Evolutionary conservation across 2,888 invertebrate species (phyloP), one percentile per base, ranked within the genome.

Genomic region (Beris morrisii): DNA sequence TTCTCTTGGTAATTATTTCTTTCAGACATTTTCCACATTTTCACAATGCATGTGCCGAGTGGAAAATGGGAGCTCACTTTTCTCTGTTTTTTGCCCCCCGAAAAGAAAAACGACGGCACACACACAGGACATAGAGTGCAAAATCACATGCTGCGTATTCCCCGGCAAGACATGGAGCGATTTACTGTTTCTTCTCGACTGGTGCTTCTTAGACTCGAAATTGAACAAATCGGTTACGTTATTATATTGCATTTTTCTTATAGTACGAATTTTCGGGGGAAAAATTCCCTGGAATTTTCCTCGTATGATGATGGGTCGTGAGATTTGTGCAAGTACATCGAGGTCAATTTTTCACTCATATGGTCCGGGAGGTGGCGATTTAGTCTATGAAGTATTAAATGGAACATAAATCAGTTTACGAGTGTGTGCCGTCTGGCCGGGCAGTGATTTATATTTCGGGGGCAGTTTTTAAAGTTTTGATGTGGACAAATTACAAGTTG

Each of bases 61-160:
- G 22, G 15, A 9, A 13, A n/a, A 11, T 6, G 3, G n/a, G 7
- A 11, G 2, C 15, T 48, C 5, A 12, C 15, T 50, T 50, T 50
- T 11, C n/a, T 12, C 48, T 50, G 12, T 2, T 50, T 50, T 22
- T 22, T 22, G 22, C 3, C 3, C 22, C 22, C 48, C 15, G 38
- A 38, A 38, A 38, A 38, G 32, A 5, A 3, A 7, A n/a, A 48
- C 7, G 12, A n/a, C 44, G n/a, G 44, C 11, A 9, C n/a, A n/a
- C 44, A 15, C 48, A 9, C 5, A 48, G 13, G 48, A 48, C 46
- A 48, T 59, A 38, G 38, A 50, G 22, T 43, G 52, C 43, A 61
- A 61, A 61, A 61, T 61, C 61, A 61, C 61, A 61, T 50, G 61
- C 52, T 61, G 61, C 22, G 61, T 22, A 22, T 32, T 61, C 9